Percentiles rank a stretch among this genome's conserved stretches.
These are phyloP conservation scores for Cacatua alba DNA, from an alignment of 2,113 vertebrate genomes.

Conservation along the genomic window DNA sequence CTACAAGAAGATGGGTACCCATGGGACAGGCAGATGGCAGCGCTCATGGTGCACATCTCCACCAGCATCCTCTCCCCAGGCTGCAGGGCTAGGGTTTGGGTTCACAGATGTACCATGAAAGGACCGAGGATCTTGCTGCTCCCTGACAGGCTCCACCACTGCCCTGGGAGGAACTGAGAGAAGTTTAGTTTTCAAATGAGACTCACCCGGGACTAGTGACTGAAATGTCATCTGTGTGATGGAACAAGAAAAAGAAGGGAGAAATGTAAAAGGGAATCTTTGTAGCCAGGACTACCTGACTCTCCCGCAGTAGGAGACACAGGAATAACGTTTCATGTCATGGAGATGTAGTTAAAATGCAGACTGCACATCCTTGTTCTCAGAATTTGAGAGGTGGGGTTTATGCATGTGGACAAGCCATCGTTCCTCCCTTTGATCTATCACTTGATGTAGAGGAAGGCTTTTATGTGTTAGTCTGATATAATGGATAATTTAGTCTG, in stretches of 20 bases:
- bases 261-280: conserved; percentile 67
- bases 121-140: background rate
- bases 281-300: conserved; percentile 73
- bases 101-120: background rate
- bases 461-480: conserved; percentile 75
- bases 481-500: conserved; percentile 77
- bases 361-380: conserved; percentile 69
- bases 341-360: conserved; percentile 79
- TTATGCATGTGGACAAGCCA: conserved; percentile 68
- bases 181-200: conserved; percentile 67
- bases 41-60: background rate
- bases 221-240: conserved; percentile 57
- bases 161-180: background rate
- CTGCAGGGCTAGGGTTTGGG: background rate
- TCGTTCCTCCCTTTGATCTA: conserved; percentile 77
- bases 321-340: conserved; percentile 75
- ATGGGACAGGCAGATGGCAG: background rate
- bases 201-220: conserved; percentile 60
- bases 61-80: background rate
- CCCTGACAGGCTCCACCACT: background rate
- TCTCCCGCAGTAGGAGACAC: conserved; percentile 71
- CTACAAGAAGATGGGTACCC: background rate
- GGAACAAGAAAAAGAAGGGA: background rate
- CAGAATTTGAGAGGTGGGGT: conserved; percentile 76
- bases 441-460: conserved; percentile 70